Conservation (phyloP, 2,113 vertebrate species). For the Chaenocephalus aceratus region DNA sequence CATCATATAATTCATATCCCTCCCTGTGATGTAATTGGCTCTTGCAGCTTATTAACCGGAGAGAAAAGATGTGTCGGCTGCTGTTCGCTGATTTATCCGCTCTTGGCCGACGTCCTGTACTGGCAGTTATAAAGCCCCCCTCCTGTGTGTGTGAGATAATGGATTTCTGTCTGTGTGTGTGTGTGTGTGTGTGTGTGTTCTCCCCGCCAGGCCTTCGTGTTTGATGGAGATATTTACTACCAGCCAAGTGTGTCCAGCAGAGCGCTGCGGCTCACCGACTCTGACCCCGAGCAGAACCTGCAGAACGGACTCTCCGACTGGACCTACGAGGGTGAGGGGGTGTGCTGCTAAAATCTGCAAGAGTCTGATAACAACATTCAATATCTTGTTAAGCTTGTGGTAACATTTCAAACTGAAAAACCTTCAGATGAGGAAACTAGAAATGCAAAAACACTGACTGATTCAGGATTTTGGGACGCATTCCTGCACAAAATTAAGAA, state of each 20-base stretch:
- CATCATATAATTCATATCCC: conserved; percentile 53
- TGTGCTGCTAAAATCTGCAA: neutral
- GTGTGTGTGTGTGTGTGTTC: neutral
- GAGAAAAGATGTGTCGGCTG: conserved; percentile 62
- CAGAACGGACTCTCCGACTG: conserved; percentile 87
- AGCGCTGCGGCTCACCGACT: conserved; percentile 80
- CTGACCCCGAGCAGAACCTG: conserved; percentile 73
- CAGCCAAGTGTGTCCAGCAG: conserved; percentile 75
- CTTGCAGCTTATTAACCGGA: conserved; percentile 60
- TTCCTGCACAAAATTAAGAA: no score
- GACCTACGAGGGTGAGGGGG: conserved; percentile 85
- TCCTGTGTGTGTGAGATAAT: conserved; percentile 56
- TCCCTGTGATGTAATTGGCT: conserved; percentile 53
- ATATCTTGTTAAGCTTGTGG: no score
- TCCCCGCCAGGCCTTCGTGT: conserved; percentile 81
- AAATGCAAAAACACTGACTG: no score
- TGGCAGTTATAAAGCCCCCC: conserved; percentile 32
- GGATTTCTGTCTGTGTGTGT: conserved; percentile 51
- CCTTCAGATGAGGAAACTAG: no score
- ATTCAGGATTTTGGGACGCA: no score
- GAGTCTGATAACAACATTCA: no score
- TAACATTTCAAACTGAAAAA: no score
- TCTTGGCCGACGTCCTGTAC: conserved; percentile 45
- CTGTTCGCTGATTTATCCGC: conserved; percentile 52
- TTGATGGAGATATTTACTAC: conserved; percentile 88